Evolutionary conservation across 2,888 invertebrate genomes (phyloP), one percentile per base, ranked within the genome.

Genomic region (Meteorus colon): DNA sequence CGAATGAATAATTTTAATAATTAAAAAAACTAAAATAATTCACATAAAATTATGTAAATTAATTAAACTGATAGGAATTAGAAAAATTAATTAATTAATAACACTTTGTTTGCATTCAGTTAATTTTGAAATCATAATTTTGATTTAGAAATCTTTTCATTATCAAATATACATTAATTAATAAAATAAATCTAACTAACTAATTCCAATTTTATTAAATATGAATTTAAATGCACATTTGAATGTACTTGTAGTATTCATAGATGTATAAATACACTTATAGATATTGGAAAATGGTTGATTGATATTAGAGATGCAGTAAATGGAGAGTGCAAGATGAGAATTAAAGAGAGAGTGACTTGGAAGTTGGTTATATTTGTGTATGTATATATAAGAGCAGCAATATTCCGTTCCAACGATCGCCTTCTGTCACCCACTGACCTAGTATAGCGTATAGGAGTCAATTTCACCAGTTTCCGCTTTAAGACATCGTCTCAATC

Each of bases 391-490:
- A 24, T n/a, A 66, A 4, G 34, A 12, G 29, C 31, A 72, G 31
- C 29, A 37, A 19, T 31, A 62, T 41, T 45, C 45, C 63, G 73
- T 51, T 29, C 48, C 29, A 62, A 55, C 60, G 48, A 29, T 77
- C 80, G 79, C 66, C 78, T 81, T 82, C 79, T 77, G 80, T 86
- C 83, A 82, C 87, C 85, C 82, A 86, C 85, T 87, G 84, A 87
- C 87, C 87, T 81, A 87, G 81, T 77, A 78, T 78, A 72, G 60
- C 84, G 24, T 55, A 55, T 55, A 83, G 80, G 60, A 81, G 74
- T 83, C 80, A 86, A 85, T 86, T 86, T 86, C 86, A 84, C 86
- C 78, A 68, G 70, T 67, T 79, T 79, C 75, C 68, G 34, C 72
- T 75, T 76, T 37, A 41, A 55, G 16, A n/a, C 10, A 41, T 27